Percentiles rank a stretch among this genome's conserved stretches.
These are phyloP conservation scores for Phaethornis superciliosus DNA, from an alignment of 2,113 vertebrate genomes.

Conservation along the genomic window DNA sequence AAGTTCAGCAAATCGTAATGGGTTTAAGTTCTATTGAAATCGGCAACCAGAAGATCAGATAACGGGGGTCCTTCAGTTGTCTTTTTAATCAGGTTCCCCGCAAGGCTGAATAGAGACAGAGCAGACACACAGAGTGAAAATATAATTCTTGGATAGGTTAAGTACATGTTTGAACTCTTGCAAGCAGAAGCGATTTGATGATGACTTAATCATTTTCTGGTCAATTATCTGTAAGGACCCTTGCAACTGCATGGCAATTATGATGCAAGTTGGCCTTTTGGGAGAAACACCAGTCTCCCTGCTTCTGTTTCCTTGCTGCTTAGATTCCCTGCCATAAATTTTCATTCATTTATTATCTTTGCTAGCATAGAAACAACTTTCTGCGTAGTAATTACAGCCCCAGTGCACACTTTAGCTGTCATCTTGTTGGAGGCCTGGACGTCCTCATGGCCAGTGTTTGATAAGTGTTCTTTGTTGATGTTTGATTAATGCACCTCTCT, in stretches of 20 bases:
- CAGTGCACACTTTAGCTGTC: conserved; percentile 81
- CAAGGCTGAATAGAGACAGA: conserved; percentile 88
- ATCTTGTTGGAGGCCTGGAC: conserved; percentile 84
- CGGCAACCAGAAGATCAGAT: conserved; percentile 93
- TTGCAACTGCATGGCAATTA: conserved; percentile 88
- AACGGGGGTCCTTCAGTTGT: conserved; percentile 88
- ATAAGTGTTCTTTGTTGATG: conserved; percentile 88
- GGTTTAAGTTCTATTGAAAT: conserved; percentile 97
- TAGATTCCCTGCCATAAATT: conserved; percentile 86
- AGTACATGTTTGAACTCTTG: conserved; percentile 99
- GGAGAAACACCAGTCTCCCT: conserved; percentile 86
- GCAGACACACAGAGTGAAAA: conserved; percentile 90
- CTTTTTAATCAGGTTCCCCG: conserved; percentile 88
- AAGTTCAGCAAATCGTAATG: conserved; percentile 94
- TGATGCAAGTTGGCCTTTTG: conserved; percentile 88
- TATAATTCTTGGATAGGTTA: conserved; percentile 99
- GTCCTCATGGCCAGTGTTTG: conserved; percentile 81
- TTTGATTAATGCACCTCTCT: conserved; percentile 85
- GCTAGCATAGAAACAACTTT: conserved; percentile 87
- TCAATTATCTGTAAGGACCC: conserved; percentile 99
- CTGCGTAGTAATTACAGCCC: conserved; percentile 85
- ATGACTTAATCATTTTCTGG: conserved; percentile 99
- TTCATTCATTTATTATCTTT: conserved; percentile 89
- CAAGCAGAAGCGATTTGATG: conserved; percentile 96
- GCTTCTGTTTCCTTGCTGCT: conserved; percentile 87